Conservation (phyloP, 2,113 vertebrate genomes). For the Archocentrus centrarchus region DNA sequence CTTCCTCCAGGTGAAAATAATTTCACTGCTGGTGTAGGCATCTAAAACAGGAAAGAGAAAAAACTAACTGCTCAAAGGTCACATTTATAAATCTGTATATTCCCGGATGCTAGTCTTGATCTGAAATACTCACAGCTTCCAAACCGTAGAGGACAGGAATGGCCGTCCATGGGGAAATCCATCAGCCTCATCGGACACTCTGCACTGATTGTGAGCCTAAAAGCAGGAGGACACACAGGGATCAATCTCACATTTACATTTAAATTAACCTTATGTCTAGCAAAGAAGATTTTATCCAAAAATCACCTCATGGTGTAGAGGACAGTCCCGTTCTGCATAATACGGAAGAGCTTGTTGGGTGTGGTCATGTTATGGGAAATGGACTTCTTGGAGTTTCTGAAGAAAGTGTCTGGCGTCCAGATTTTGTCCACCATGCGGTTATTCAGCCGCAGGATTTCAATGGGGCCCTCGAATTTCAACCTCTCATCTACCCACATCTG, state of each 20-base stretch:
- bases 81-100: not conserved
- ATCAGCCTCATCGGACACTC: constrained; percentile 84
- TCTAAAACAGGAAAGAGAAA: constrained; percentile 60
- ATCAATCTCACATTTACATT: not conserved
- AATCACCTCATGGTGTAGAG: constrained; percentile 86
- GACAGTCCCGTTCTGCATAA: constrained; percentile 86
- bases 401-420: constrained; percentile 86
- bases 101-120: not conserved
- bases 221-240: constrained; percentile 4
- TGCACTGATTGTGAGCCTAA: constrained; percentile 81
- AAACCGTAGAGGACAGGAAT: constrained; percentile 83
- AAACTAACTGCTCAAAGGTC: not conserved
- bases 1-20: constrained; percentile 84
- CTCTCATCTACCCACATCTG: constrained; percentile 87
- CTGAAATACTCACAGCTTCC: constrained; percentile 82
- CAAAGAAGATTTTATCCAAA: not conserved
- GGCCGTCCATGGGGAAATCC: constrained; percentile 85
- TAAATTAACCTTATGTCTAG: not conserved
- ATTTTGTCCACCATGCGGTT: constrained; percentile 86
- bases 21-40: constrained; percentile 83
- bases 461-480: constrained; percentile 81
- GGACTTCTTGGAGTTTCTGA: constrained; percentile 82
- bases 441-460: constrained; percentile 83
- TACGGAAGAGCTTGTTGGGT: constrained; percentile 86
- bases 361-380: constrained; percentile 84